These are phyloP conservation scores for Indri indri DNA, from an alignment of 2,113 vertebrate genomes.

Conservation along the genomic window DNA sequence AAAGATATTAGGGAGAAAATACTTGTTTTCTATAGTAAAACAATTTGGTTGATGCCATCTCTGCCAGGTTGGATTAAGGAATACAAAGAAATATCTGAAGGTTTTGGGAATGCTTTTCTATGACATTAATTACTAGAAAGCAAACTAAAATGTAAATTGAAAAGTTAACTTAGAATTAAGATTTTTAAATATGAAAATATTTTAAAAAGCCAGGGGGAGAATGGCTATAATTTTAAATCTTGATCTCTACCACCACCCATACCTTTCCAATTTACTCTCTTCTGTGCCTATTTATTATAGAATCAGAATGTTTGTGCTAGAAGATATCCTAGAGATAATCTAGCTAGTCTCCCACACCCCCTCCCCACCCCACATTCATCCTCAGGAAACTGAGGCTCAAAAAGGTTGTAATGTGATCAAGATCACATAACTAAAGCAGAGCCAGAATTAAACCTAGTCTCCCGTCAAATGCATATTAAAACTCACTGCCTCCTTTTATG, in stretches of 20 bases:
- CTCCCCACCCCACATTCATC: not conserved
- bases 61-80: not conserved
- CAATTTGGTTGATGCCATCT: constrained; percentile 18
- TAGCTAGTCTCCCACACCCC: not conserved
- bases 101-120: constrained; percentile 2
- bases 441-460: constrained; percentile 44
- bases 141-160: constrained; percentile 58
- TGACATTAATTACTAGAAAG: constrained; percentile 69
- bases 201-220: constrained; percentile 12
- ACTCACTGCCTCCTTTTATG: constrained; percentile 36
- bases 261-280: constrained; percentile 44
- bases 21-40: constrained; percentile 67
- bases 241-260: not conserved
- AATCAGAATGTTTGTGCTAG: constrained; percentile 30
- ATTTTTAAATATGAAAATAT: constrained; percentile 35
- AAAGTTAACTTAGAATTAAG: constrained; percentile 40
- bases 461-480: not conserved
- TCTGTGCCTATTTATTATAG: constrained; percentile 42
- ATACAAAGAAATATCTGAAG: constrained; percentile 23
- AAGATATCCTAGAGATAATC: constrained; percentile 31
- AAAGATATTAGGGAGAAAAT: constrained; percentile 48
- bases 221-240: constrained; percentile 57
- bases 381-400: constrained; percentile 48
- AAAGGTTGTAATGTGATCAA: not conserved
- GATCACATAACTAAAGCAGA: constrained; percentile 45